These are phyloP conservation scores for Lontra canadensis DNA, from an alignment of 2,113 vertebrate genomes.

Conservation along the genomic window DNA sequence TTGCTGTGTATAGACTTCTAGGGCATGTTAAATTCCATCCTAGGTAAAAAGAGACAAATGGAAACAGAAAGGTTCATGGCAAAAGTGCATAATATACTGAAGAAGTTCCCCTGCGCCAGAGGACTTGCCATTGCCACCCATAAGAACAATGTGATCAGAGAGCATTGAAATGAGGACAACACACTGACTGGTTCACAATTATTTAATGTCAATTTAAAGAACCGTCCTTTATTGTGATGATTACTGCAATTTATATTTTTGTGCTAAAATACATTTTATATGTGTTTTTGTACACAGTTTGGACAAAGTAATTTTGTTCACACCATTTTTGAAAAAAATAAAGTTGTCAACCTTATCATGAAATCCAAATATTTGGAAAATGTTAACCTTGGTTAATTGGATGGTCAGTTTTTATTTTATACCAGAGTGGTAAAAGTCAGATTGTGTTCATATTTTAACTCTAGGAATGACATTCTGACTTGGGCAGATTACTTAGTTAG, in stretches of 20 bases:
- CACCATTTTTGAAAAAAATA: background rate
- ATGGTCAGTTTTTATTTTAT: background rate
- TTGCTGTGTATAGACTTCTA: background rate
- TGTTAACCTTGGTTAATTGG: background rate
- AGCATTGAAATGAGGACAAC: background rate
- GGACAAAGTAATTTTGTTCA: background rate
- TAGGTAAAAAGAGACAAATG: constrained; percentile 28
- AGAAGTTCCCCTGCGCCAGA: background rate
- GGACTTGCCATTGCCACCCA: background rate
- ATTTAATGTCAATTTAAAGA: background rate
- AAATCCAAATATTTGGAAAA: background rate
- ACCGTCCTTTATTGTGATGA: background rate
- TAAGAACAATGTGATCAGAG: background rate
- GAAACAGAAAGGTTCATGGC: constrained; percentile 29
- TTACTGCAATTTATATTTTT: background rate
- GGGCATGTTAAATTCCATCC: constrained; percentile 3
- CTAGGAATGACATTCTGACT: background rate
- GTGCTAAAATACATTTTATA: background rate
- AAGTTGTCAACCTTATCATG: background rate
- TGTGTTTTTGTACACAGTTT: background rate
- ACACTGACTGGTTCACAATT: background rate
- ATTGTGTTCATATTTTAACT: background rate
- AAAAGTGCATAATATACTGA: background rate
- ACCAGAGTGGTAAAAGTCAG: background rate
- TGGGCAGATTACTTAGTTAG: background rate